Conservation (phyloP, 2,888 invertebrate genomes). For the Pseudococcus jackbeardsleyi region DNA sequence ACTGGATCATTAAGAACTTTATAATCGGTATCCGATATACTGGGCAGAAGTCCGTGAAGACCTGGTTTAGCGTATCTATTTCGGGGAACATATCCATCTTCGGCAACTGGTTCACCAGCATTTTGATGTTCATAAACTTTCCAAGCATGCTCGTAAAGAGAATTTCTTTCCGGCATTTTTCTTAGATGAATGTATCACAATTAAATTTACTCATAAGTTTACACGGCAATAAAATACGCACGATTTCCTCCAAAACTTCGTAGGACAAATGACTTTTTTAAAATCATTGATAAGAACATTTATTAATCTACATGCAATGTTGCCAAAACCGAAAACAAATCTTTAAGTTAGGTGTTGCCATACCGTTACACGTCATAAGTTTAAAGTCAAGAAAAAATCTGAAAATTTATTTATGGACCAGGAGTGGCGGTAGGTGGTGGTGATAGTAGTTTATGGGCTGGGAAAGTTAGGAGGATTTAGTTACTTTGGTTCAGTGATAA, state of each 20-base stretch:
- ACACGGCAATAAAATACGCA: not conserved
- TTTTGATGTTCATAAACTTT: not conserved
- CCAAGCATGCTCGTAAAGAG: not conserved
- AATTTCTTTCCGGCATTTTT: not conserved
- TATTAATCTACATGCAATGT: not conserved
- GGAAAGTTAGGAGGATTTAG: not conserved
- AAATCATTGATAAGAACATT: not conserved
- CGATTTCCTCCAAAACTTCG: not conserved
- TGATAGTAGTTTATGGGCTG: not conserved
- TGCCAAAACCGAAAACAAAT: not conserved
- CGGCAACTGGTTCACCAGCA: slow-evolving; percentile 14
- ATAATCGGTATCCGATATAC: not conserved
- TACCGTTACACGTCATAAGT: no score
- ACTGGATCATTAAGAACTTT: slow-evolving; percentile 65
- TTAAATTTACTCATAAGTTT: not conserved
- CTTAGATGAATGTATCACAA: not conserved
- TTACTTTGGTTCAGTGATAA: not conserved
- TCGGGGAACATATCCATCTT: slow-evolving; percentile 27
- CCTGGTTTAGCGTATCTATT: slow-evolving; percentile 7
- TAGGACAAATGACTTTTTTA: not conserved
- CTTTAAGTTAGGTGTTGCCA: no score
- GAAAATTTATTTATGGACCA: no score
- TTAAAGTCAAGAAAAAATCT: no score
- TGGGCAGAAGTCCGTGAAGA: not conserved
- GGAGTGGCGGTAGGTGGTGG: not conserved